These are phyloP conservation scores for Mellilla xanthometata DNA, from an alignment of 2,888 invertebrate genomes.

Conservation along the genomic window DNA sequence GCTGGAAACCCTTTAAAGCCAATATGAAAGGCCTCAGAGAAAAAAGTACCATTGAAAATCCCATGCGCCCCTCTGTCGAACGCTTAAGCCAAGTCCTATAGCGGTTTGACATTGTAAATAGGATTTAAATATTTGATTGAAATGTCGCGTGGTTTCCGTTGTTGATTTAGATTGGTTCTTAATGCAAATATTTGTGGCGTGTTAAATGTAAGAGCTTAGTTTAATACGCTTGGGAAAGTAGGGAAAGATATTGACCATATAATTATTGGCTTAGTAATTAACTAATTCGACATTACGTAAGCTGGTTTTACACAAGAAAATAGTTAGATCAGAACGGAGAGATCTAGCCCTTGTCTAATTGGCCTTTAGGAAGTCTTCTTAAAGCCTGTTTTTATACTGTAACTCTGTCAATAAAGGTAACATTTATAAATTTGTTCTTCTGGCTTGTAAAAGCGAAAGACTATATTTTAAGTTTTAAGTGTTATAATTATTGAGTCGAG, in stretches of 20 bases:
- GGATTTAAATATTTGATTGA: slow-evolving; percentile 37
- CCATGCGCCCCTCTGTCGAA: slow-evolving; percentile 42
- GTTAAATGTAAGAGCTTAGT: slow-evolving; percentile 6
- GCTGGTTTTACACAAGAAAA: too few relatives aligned
- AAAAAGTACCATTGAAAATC: slow-evolving; percentile 67
- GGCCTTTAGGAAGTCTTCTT: too few relatives aligned
- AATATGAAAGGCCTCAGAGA: slow-evolving; percentile 63
- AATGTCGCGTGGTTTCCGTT: slow-evolving; percentile 41
- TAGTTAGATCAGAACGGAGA: too few relatives aligned
- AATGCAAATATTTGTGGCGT: slow-evolving; percentile 14
- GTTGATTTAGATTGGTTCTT: slow-evolving; percentile 36
- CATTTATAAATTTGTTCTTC: too few relatives aligned
- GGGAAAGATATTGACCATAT: neutral
- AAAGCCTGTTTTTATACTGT: too few relatives aligned
- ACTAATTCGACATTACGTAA: too few relatives aligned
- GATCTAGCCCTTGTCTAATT: too few relatives aligned
- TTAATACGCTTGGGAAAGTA: slow-evolving; percentile 11
- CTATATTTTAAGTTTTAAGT: too few relatives aligned
- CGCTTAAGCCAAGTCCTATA: slow-evolving; percentile 43
- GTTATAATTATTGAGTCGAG: too few relatives aligned
- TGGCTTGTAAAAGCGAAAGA: too few relatives aligned
- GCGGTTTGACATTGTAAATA: slow-evolving; percentile 31
- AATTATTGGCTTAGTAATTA: too few relatives aligned
- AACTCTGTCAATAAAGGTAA: too few relatives aligned
- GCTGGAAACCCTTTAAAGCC: slow-evolving; percentile 69